Evolutionary conservation across 2,797 vertebrate species (phyloP).

Genomic region (Tachyglossus aculeatus): DNA sequence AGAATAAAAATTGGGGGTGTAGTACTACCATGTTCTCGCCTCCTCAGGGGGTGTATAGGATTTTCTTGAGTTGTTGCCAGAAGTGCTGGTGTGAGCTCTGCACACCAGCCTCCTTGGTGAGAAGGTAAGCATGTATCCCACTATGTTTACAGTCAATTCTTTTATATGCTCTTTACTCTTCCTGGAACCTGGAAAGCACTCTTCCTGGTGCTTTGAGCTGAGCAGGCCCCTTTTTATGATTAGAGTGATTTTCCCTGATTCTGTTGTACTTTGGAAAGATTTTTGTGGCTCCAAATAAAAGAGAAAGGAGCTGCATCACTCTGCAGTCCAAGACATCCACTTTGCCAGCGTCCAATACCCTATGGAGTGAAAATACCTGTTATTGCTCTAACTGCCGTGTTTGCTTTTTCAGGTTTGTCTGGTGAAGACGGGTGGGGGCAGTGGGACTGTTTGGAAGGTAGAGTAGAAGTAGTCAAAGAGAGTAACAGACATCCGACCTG

Average conservation of each 20-base stretch:
- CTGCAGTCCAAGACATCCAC: background rate
- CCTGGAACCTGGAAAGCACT: too few relatives aligned
- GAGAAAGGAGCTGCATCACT: background rate
- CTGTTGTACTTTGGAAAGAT: background rate
- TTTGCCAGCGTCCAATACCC: background rate
- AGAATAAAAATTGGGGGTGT: background rate
- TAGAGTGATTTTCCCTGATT: constrained; percentile 39
- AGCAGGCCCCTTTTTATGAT: background rate
- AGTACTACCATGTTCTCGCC: background rate
- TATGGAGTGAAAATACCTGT: constrained; percentile 27
- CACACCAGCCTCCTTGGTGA: background rate
- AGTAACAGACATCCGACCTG: background rate
- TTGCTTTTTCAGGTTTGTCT: constrained; percentile 6
- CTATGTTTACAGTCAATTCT: constrained; percentile 17
- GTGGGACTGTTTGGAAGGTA: background rate
- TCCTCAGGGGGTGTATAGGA: background rate
- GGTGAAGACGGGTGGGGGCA: background rate
- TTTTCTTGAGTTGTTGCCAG: background rate
- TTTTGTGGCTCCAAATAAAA: constrained; percentile 10
- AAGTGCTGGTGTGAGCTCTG: background rate
- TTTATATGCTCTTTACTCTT: constrained; percentile 23
- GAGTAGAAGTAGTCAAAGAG: background rate
- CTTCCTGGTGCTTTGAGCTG: constrained; percentile 21
- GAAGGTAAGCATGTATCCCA: background rate
- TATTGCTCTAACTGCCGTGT: constrained; percentile 18